Conservation (phyloP, 2,888 invertebrate species). For the Sinhomidia bicolor region DNA sequence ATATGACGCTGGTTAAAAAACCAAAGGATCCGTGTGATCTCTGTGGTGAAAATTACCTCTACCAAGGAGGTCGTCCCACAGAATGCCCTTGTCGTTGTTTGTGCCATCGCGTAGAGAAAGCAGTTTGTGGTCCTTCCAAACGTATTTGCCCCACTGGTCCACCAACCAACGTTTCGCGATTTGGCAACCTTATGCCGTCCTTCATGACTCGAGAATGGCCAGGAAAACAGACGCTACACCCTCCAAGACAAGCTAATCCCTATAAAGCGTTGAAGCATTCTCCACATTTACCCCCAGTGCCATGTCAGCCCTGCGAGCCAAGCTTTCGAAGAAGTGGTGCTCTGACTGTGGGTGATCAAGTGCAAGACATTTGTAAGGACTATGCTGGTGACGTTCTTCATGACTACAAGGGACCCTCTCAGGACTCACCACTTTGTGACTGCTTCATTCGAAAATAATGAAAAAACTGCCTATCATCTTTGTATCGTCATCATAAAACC, state of each 20-base stretch:
- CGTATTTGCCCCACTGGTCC: background rate
- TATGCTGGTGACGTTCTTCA: slow-evolving; percentile 65
- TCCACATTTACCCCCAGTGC: slow-evolving; percentile 48
- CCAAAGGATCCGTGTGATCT: slow-evolving; percentile 60
- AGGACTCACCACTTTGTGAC: slow-evolving; percentile 39
- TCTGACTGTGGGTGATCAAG: slow-evolving; percentile 26
- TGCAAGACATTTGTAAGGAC: slow-evolving; percentile 61
- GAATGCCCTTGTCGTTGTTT: slow-evolving; percentile 43
- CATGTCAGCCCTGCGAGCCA: slow-evolving; percentile 45
- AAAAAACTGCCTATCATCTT: too few species aligned
- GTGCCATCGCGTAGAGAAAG: slow-evolving; percentile 51
- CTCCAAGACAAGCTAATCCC: slow-evolving; percentile 16
- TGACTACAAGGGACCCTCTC: slow-evolving; percentile 47
- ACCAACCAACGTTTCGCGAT: slow-evolving; percentile 27
- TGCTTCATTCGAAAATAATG: slow-evolving; percentile 49
- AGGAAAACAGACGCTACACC: slow-evolving; percentile 51
- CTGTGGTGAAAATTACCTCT: slow-evolving; percentile 46
- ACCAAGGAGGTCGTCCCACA: slow-evolving; percentile 39
- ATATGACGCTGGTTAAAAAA: slow-evolving; percentile 55
- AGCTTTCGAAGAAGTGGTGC: background rate
- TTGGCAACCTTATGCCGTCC: slow-evolving; percentile 20
- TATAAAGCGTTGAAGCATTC: slow-evolving; percentile 57
- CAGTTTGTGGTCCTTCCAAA: background rate
- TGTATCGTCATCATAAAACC: too few species aligned
- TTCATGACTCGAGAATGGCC: slow-evolving; percentile 27